Evolutionary conservation across 2,113 vertebrate genomes (phyloP), one percentile per base, ranked within the genome.

Genomic region (Lutjanus erythropterus): DNA sequence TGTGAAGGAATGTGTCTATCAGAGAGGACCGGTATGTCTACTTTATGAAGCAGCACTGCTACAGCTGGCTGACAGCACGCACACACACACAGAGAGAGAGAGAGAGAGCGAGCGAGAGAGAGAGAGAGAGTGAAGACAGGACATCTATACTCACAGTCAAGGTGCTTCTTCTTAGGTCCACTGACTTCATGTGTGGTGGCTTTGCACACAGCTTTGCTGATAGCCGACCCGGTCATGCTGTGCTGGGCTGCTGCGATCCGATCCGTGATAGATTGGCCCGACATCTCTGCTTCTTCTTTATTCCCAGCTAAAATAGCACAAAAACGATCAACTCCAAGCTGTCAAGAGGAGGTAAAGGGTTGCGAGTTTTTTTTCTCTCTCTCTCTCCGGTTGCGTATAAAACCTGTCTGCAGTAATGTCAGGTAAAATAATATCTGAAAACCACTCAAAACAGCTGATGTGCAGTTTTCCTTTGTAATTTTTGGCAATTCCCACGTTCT

Each of bases 161-260:
- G 94, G 86, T 97, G 97, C 69, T 97, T 97, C 94, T 97, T 97
- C 92, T 97, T 97, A 84, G 96, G 96, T 70, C 96, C 96, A 89
- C 96, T 97, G 80, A 97, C 95, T 92, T 97, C 96, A 55, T 97
- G 96, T 10, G 96, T 97, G 41, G 96, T 96, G 84, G 96, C 96
- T 87, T 97, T 97, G 93, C 96, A 97, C 76, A 97, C 96, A 1
- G 96, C 96, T 83, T 97, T 97, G 86, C 94, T 94, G 87, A 97
- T 94, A 1, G 95, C 95, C 10, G 96, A 97, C 5, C 96, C 96
- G 77, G 96, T 97, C 95, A 97, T 95, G 86, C 96, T 96, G 95
- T 97, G 96, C 92, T 97, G 96, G 16, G 96, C 96, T 41, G 96
- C 96, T 19, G 96, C 93, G 92, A 97, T 96, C 86, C 96, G 95